Evolutionary conservation across 2,113 vertebrate genomes (phyloP), one percentile per base, ranked within the genome.

Genomic region (Plectropomus leopardus): DNA sequence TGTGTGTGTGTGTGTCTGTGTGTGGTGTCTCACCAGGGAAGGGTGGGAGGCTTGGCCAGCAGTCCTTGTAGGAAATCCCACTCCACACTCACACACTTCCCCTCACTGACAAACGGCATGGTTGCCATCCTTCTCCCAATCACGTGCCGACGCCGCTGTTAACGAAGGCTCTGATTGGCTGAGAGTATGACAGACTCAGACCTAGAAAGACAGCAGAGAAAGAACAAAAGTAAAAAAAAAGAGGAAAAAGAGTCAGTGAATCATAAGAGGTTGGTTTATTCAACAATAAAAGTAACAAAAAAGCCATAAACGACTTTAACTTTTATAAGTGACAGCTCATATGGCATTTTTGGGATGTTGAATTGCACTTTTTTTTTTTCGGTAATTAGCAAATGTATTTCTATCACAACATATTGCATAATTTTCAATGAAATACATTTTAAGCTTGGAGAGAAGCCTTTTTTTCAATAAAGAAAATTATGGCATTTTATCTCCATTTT

Each of bases 1-100:
- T 83, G 76, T 80, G 74, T 55, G 71, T 9, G 72, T 48, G 28
- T 78, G 72, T 60, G 65, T 60, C 44, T 50, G 59, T 64, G 72
- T 63, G 36, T 30, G 5, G 1, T 32, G 58, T 85, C 95, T 97
- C 91, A 97, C 96, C 97, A 97, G 85, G 96, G 96, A 75, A 96
- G 89, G 0, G 96, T 96, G 51, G 95, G 95, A 68, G 96, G 96
- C 91, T 96, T 96, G 94, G 96, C 95, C 88, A 95, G 84, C 14
- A 97, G 94, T 65, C 96, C 96, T 45, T 97, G 96, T 78, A 97
- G 92, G 89, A 97, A 97, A 92, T 97, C 96, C 97, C 97, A 97
- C 79, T 96, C 96, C 85, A 96, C 95, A 60, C 96, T 93, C 89
- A 96, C 94, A 45, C 96, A 96, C 84, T 95, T 96, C 88, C 94